Conservation (phyloP, 2,888 invertebrate genomes). For the Drosophila hawaiiensis region DNA sequence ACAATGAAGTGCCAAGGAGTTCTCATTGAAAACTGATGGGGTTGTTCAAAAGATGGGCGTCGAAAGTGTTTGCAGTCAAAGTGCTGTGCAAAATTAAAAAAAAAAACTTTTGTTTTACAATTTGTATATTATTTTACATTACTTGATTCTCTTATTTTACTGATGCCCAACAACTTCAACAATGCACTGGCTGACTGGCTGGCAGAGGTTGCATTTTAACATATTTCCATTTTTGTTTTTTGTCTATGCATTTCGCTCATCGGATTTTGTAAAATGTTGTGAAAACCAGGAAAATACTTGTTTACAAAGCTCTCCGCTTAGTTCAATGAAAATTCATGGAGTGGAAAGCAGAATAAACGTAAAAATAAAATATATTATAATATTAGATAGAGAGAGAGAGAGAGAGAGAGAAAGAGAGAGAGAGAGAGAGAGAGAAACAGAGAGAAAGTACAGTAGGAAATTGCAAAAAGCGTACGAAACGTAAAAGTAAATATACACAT, state of each 20-base stretch:
- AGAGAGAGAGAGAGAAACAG: background rate
- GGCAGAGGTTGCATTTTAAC: constrained; percentile 25
- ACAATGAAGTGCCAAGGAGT: constrained; percentile 13
- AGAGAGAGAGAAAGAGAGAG: background rate
- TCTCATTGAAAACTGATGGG: constrained; percentile 45
- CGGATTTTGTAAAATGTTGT: constrained; percentile 47
- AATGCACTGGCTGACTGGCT: constrained; percentile 21
- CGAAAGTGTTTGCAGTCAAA: constrained; percentile 51
- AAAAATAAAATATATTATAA: constrained; percentile 17
- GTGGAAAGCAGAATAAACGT: constrained; percentile 16
- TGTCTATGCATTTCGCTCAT: constrained; percentile 9
- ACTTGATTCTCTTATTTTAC: constrained; percentile 56
- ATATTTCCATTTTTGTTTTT: constrained; percentile 5
- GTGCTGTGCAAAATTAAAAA: constrained; percentile 7
- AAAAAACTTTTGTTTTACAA: constrained; percentile 53
- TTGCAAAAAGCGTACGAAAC: constrained; percentile 11
- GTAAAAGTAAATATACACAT: constrained; percentile 14
- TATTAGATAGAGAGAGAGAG: background rate
- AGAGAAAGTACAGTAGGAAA: background rate
- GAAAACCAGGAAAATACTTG: constrained; percentile 48
- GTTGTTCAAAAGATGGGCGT: constrained; percentile 12
- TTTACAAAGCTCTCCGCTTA: constrained; percentile 55
- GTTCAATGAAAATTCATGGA: constrained; percentile 34
- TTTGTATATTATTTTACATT: constrained; percentile 55
- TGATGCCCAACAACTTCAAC: constrained; percentile 31